phyloP scores from a whole-genome alignment of 2,797 vertebrate genomes.

The Lagodon rhomboides region DNA sequence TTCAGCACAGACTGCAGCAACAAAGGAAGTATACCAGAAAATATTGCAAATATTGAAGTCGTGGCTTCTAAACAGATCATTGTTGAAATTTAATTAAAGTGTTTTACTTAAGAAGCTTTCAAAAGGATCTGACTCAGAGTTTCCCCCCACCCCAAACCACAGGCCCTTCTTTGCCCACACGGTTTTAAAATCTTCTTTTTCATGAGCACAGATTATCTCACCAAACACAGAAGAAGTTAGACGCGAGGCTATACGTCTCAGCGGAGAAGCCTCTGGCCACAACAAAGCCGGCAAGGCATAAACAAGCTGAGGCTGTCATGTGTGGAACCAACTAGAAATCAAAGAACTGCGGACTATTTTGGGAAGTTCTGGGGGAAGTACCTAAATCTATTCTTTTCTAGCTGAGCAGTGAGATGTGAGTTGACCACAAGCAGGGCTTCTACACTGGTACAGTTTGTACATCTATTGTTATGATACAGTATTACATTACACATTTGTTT shows the following conservation, averaged over 20 bases:
- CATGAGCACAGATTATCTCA: slow-evolving; percentile 31
- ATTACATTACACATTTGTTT: slow-evolving; percentile 4
- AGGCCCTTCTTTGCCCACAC: slow-evolving; percentile 2
- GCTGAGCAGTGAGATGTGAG: slow-evolving; percentile 18
- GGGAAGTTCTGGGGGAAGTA: slow-evolving; percentile 58
- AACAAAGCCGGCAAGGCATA: slow-evolving; percentile 46
- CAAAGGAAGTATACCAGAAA: slow-evolving; percentile 7
- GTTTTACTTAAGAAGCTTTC: slow-evolving; percentile 13
- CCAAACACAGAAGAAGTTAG: slow-evolving; percentile 38
- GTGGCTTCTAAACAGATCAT: background rate
- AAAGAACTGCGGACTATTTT: slow-evolving; percentile 52
- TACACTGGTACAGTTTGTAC: background rate
- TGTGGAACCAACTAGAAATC: slow-evolving; percentile 41
- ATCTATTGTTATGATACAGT: background rate
- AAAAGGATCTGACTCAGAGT: slow-evolving; percentile 43
- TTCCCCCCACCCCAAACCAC: slow-evolving; percentile 6
- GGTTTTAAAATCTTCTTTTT: slow-evolving; percentile 34
- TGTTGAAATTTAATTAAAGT: background rate
- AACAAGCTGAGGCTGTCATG: slow-evolving; percentile 36
- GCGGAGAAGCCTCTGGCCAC: slow-evolving; percentile 52
- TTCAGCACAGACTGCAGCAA: slow-evolving; percentile 16
- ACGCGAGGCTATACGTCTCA: slow-evolving; percentile 29
- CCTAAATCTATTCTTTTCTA: slow-evolving; percentile 40
- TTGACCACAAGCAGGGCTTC: slow-evolving; percentile 13
- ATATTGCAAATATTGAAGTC: background rate